Conservation (phyloP, 2,888 invertebrate species). For the Acanthosoma haemorrhoidale region DNA sequence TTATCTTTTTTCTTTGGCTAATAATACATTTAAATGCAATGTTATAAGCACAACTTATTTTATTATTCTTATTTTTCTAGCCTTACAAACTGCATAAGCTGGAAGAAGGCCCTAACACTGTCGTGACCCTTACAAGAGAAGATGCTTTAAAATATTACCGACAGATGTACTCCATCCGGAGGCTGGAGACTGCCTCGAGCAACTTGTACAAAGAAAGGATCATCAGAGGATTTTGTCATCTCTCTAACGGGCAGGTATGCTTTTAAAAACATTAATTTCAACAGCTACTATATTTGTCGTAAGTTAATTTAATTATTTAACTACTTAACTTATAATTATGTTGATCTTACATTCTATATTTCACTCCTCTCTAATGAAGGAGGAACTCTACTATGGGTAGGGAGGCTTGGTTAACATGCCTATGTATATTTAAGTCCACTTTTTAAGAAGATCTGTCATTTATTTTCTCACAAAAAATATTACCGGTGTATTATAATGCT, state of each 20-base stretch:
- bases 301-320: no score
- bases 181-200: conserved; percentile 89
- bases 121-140: conserved; percentile 67
- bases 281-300: no score
- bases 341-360: no score
- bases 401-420: no score
- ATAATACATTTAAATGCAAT: background rate
- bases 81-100: conserved; percentile 87
- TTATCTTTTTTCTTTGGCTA: no score
- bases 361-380: no score
- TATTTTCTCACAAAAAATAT: no score
- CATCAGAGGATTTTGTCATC: conserved; percentile 93
- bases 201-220: conserved; percentile 95
- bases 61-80: conserved; percentile 49
- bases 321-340: no score
- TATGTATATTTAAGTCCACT: no score
- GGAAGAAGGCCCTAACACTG: conserved; percentile 74
- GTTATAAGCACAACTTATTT: background rate
- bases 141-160: conserved; percentile 78
- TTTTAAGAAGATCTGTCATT: no score
- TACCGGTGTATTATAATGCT: no score
- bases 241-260: conserved; percentile 88
- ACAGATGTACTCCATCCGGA: conserved; percentile 75
- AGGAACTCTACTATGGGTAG: background rate
- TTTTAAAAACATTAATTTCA: no score